Evolutionary conservation across 2,888 invertebrate species (phyloP).

Genomic region (Chesias legatella): DNA sequence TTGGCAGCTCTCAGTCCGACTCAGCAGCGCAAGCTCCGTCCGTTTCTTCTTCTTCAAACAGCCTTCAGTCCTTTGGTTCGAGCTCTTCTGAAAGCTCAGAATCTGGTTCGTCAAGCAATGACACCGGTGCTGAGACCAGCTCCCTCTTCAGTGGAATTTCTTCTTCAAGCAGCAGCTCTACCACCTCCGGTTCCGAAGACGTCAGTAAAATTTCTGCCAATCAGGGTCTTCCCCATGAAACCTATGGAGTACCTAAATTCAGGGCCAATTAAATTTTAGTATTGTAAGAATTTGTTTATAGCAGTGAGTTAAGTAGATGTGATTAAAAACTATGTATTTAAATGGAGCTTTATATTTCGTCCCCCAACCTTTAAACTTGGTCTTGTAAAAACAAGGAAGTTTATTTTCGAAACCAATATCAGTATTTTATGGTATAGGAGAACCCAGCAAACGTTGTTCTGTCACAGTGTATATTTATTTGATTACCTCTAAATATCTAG

Average conservation of each 20-base stretch:
- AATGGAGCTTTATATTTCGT: too few species aligned
- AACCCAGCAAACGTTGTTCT: too few species aligned
- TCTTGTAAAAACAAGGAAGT: too few species aligned
- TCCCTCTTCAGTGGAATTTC: conserved; percentile 22
- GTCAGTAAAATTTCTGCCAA: conserved; percentile 52
- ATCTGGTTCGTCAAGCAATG: conserved; percentile 1
- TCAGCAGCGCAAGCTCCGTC: conserved; percentile 10
- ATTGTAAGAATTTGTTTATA: conserved; percentile 10
- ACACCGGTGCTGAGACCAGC: conserved; percentile 9
- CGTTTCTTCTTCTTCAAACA: conserved; percentile 7
- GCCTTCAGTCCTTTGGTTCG: conserved; percentile 5
- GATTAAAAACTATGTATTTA: conserved; percentile 18
- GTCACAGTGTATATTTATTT: too few species aligned
- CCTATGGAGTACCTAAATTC: conserved; percentile 66
- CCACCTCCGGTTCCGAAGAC: conserved; percentile 33
- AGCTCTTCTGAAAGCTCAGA: conserved; percentile 1
- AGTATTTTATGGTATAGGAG: too few species aligned
- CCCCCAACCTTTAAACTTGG: too few species aligned
- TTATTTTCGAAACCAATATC: too few species aligned
- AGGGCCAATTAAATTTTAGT: conserved; percentile 35
- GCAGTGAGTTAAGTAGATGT: conserved; percentile 6
- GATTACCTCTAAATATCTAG: too few species aligned
- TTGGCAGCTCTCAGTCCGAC: conserved; percentile 11
- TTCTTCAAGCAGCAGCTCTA: conserved; percentile 27
- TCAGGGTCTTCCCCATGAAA: conserved; percentile 69